These are phyloP conservation scores for Knipowitschia caucasica DNA, from an alignment of 2,797 vertebrate species.

Conservation along the genomic window DNA sequence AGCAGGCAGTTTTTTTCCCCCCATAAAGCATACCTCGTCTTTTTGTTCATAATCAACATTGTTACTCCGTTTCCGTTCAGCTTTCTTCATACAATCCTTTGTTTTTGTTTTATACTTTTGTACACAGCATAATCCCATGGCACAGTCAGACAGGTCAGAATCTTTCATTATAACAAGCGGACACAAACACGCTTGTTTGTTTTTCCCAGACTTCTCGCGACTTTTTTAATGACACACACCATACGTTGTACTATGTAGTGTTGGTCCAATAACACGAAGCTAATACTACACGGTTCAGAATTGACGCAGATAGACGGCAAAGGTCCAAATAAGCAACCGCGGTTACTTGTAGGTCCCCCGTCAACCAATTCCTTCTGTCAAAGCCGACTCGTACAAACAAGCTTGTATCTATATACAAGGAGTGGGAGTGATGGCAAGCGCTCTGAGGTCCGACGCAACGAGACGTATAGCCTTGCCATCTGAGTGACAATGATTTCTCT, in stretches of 20 bases:
- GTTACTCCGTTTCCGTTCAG: background rate
- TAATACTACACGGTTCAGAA: background rate
- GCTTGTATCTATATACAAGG: conserved; percentile 1
- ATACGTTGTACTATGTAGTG: background rate
- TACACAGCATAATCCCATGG: background rate
- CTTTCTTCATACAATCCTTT: background rate
- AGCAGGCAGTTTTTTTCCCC: too few species aligned
- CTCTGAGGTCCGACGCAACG: conserved; percentile 13
- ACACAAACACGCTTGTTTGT: background rate
- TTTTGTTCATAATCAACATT: background rate
- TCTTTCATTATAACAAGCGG: conserved; percentile 7
- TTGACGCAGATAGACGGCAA: background rate
- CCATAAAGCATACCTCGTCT: too few species aligned
- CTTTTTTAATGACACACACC: background rate
- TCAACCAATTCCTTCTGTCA: background rate
- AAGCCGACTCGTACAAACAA: conserved; percentile 10
- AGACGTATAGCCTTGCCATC: conserved; percentile 24
- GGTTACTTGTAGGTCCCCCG: conserved; percentile 3
- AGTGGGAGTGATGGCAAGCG: conserved; percentile 12
- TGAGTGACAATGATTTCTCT: conserved; percentile 58
- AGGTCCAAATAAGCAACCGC: conserved; percentile 1
- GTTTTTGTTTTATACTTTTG: background rate
- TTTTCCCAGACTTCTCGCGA: background rate
- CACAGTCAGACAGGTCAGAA: conserved; percentile 9
- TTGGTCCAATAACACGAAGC: background rate